phyloP scores from a whole-genome alignment of 2,888 invertebrate genomes.

The Drosophila borealis region DNA sequence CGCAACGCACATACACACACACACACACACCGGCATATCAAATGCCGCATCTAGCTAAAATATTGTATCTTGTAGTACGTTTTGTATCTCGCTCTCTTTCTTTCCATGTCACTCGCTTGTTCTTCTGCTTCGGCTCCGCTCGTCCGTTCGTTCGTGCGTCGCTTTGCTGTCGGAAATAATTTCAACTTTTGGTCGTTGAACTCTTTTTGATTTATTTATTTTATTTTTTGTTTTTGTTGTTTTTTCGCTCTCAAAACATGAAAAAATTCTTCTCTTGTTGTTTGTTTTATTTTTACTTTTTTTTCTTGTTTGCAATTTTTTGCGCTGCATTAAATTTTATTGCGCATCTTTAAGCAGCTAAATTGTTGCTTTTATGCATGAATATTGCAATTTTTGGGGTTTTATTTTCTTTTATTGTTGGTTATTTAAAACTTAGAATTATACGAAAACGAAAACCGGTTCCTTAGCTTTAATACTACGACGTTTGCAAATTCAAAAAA shows the following conservation, averaged over 20 bases:
- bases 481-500: not conserved
- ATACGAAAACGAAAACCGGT: conserved; percentile 12
- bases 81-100: conserved; percentile 8
- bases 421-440: conserved; percentile 4
- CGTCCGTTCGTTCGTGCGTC: conserved; percentile 19
- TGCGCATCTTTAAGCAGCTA: conserved; percentile 44
- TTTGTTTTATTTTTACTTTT: conserved; percentile 31
- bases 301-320: conserved; percentile 25
- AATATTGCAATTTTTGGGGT: conserved; percentile 26
- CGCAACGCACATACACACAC: conserved; percentile 49
- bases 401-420: not conserved
- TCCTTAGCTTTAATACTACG: not conserved
- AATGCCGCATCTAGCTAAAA: conserved; percentile 42
- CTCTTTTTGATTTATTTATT: conserved; percentile 73
- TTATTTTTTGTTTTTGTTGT: conserved; percentile 28
- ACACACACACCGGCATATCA: conserved; percentile 39
- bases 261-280: conserved; percentile 36
- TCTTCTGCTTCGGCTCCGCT: conserved; percentile 18
- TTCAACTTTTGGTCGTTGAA: conserved; percentile 79
- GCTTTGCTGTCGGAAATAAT: conserved; percentile 66
- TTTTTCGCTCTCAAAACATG: conserved; percentile 54
- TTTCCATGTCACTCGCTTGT: conserved; percentile 16
- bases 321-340: conserved; percentile 53
- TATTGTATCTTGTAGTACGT: conserved; percentile 58
- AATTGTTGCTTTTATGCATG: conserved; percentile 35